Base-by-base conservation (phyloP, 1,140 invertebrate species). In the Sinella curviseta region DNA sequence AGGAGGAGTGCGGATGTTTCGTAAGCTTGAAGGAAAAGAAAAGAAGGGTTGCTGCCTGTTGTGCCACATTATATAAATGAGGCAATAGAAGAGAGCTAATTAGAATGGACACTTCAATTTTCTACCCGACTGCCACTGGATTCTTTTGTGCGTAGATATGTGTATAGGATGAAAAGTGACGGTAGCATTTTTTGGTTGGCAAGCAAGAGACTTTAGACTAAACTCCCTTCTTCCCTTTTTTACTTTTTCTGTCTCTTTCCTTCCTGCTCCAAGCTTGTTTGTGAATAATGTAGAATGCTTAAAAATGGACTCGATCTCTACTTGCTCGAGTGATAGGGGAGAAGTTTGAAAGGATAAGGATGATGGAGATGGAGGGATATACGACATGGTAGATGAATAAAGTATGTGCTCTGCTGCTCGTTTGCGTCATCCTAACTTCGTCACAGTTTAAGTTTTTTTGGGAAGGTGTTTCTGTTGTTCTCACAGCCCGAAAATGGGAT, bases 41-140 rank as follows among this genome's bases (percentile, higher is more conserved):
- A 12, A 20, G 8, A 48, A 48, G 8, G 39, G 39, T 48, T 48
- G 8, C 39, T 48, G 8, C 8, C 39, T 20, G 39, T 48, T 48
- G 8, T 48, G n/a, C 39, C 39, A 12, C 39, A 48, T 48, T 48
- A 48, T 48, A 48, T 48, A 48, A 33, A 31, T 70, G 31, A 30
- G 26, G n/a, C 65, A 70, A 70, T 70, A 70, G 65, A 70, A 70
- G 65, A 12, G 65, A 70, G 65, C 65, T 70, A 70, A 70, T 70
- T 70, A 70, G 65, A 70, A 70, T 70, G 65, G 65, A 70, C 65
- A 70, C 65, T 70, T 70, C 65, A 70, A 70, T 70, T 70, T 70
- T 70, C 65, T 70, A 70, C 28, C 31, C 65, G 28, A 70, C 12
- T 70, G 65, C 65, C 8, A 24, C 31, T 60, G 24, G 57, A 12